Evolutionary conservation across 2,113 vertebrate genomes (phyloP).

Genomic region (Chelonoidis abingdonii): DNA sequence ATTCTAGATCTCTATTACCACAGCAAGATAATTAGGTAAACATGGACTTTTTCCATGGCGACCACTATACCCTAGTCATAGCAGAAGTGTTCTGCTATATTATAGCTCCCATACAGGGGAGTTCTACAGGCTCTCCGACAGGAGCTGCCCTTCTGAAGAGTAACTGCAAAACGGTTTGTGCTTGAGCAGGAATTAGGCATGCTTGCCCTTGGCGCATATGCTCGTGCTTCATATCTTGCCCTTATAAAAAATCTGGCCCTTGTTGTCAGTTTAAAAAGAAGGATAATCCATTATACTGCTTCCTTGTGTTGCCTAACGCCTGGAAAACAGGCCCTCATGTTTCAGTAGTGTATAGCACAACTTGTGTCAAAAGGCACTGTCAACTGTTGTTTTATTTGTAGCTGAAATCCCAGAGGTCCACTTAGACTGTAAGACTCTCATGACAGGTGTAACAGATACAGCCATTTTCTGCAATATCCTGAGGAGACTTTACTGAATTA

Average conservation of each 20-base stretch:
- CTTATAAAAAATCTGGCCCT: neutral
- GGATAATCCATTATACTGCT: neutral
- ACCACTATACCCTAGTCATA: neutral
- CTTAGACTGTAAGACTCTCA: neutral
- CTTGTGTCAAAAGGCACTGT: neutral
- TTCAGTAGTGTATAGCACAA: neutral
- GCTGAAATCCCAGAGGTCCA: neutral
- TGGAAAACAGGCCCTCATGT: neutral
- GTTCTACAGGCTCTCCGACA: neutral
- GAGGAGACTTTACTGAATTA: no score
- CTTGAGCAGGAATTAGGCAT: neutral
- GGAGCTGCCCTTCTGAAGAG: neutral
- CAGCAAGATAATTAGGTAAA: neutral
- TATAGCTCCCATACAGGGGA: fast-evolving
- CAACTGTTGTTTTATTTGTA: neutral
- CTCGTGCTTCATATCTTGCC: fast-evolving
- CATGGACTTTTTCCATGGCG: neutral
- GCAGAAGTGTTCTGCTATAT: neutral
- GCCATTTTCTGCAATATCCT: no score
- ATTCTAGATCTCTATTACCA: neutral
- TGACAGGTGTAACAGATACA: neutral
- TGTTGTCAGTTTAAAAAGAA: neutral
- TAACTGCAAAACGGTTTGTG: neutral
- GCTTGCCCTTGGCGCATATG: neutral
- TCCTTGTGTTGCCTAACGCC: neutral